Evolutionary conservation across 2,888 invertebrate genomes (phyloP).

Genomic region (Tupiocoris notatus): DNA sequence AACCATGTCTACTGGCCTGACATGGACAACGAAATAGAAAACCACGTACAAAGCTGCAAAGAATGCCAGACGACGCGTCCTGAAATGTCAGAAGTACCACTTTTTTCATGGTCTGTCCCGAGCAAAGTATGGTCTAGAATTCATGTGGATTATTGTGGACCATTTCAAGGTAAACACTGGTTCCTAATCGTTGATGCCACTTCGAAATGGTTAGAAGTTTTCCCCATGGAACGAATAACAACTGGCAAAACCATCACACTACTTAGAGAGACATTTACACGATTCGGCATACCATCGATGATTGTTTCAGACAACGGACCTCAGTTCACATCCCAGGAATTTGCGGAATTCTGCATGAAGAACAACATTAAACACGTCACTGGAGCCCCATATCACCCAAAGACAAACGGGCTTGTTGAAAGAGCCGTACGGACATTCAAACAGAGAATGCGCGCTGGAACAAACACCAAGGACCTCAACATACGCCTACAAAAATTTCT

Average conservation of each 20-base stretch:
- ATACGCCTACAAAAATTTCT: not conserved
- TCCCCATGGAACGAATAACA: not conserved
- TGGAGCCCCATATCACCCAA: not conserved
- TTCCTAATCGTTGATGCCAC: no score
- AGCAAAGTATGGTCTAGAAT: no score
- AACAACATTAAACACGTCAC: constrained; percentile 1
- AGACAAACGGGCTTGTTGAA: constrained; percentile 37
- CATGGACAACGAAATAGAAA: no score
- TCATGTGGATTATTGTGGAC: no score
- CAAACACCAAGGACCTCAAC: not conserved
- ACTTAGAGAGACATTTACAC: constrained; percentile 3
- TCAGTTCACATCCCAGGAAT: not conserved
- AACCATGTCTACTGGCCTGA: no score
- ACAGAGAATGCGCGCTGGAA: not conserved
- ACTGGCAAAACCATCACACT: not conserved
- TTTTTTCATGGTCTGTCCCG: no score
- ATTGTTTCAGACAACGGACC: constrained; percentile 9
- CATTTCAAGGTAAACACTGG: no score
- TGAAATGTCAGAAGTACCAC: no score
- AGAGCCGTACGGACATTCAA: not conserved
- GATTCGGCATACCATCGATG: not conserved
- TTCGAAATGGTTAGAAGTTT: no score
- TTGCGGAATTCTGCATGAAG: not conserved
- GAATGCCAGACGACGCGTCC: not conserved
- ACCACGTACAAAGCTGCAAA: not conserved